Percentiles rank a stretch among this genome's conserved stretches.
phyloP scores from a whole-genome alignment of 1,140 invertebrate genomes.

The Heliconius melpomene region DNA sequence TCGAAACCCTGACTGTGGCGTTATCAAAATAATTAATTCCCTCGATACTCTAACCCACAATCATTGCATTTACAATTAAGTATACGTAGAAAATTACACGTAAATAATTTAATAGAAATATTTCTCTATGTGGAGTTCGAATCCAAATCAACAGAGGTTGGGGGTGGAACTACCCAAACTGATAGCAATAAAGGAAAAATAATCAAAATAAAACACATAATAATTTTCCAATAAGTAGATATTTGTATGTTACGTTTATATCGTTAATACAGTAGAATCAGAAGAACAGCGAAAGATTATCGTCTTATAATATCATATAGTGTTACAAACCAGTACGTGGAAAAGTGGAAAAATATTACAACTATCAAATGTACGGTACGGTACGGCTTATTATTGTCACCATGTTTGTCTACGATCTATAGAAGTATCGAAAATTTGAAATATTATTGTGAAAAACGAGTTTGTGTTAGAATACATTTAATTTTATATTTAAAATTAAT shows the following conservation, averaged over 20 bases:
- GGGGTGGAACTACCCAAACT: background rate
- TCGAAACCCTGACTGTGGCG: no score
- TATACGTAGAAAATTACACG: no score
- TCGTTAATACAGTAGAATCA: slow-evolving; percentile 33
- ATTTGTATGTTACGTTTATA: slow-evolving; percentile 43
- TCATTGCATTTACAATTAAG: no score
- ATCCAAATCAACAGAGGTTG: no score
- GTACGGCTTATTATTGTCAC: slow-evolving; percentile 64
- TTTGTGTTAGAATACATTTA: background rate
- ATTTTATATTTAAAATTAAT: background rate
- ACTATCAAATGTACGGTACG: slow-evolving; percentile 47
- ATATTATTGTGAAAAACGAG: background rate
- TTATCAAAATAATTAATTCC: no score
- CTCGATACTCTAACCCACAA: no score
- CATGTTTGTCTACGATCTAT: slow-evolving; percentile 31
- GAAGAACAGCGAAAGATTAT: slow-evolving; percentile 44
- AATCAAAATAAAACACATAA: slow-evolving; percentile 12
- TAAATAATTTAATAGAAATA: no score
- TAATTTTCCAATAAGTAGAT: slow-evolving; percentile 26
- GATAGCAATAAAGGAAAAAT: background rate
- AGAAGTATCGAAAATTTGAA: slow-evolving; percentile 1
- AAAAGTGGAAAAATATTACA: slow-evolving; percentile 76
- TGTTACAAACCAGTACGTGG: slow-evolving; percentile 51
- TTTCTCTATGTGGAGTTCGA: no score
- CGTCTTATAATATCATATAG: slow-evolving; percentile 18